A percentile compares a stretch with the other conserved stretches of the same genome.
Conservation (phyloP, 2,113 vertebrate genomes). For the Tragelaphus imberbis region DNA sequence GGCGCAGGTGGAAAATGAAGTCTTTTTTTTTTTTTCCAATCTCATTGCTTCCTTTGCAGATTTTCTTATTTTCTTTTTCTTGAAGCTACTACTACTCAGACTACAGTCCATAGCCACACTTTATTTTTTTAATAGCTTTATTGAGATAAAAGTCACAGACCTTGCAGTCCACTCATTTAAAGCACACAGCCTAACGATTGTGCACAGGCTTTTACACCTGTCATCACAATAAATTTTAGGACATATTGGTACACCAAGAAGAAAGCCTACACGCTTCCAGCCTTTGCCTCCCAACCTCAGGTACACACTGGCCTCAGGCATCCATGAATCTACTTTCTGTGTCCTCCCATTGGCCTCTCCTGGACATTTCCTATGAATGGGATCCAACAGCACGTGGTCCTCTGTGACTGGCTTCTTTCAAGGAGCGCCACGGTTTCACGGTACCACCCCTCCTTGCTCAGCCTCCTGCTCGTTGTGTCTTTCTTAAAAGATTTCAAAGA, state of each 20-base stretch:
- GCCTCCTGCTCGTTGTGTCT: not conserved
- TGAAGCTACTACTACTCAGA: not conserved
- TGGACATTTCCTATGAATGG: not conserved
- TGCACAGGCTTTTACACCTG: not conserved
- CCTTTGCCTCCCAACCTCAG: not conserved
- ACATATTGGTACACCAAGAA: not conserved
- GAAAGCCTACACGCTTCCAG: not conserved
- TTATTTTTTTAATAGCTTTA: not conserved
- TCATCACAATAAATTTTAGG: not conserved
- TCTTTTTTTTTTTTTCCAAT: not conserved
- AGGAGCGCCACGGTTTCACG: not conserved
- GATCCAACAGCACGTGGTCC: fast-evolving
- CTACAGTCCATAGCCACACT: not conserved
- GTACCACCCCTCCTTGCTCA: not conserved
- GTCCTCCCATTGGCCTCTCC: fast-evolving
- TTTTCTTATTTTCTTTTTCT: not conserved
- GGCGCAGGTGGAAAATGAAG: conserved; percentile 43
- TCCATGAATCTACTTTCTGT: not conserved
- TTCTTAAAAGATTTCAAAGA: not conserved
- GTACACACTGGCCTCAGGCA: not conserved
- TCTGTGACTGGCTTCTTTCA: not conserved
- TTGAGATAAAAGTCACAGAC: not conserved
- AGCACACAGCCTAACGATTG: not conserved
- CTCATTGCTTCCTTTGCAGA: not conserved
- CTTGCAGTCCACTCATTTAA: not conserved